Evolutionary conservation across 2,888 invertebrate genomes (phyloP), one percentile per base, ranked within the genome.

Genomic region (Helobdella robusta): DNA sequence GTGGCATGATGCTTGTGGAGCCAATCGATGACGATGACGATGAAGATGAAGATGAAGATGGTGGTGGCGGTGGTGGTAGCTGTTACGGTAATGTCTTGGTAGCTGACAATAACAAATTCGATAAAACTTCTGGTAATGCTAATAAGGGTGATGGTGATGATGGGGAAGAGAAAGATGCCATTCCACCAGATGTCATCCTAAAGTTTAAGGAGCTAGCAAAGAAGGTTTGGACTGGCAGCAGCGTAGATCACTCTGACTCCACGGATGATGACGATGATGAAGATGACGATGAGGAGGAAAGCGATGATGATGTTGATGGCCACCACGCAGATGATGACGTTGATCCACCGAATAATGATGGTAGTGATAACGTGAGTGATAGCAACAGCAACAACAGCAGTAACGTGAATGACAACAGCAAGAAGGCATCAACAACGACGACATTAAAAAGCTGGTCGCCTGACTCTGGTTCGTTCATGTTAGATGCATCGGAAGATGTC

Each of bases 1-100:
- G 86, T 75, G 20, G 54, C 56, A 32, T 28, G 3, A 56, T n/a
- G 25, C 20, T 28, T 11, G 56, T 56, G 25, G 56, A 56, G 28
- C 28, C 32, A 28, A 32, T 28, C 20, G 11, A 3, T 28, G 28
- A 28, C 32, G 28, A 28, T 52, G 52, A 52, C 28, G 52, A 52
- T 5, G 52, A 52, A 3, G 52, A 52, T n/a, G n/a, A n/a, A n/a
- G n/a, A n/a, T n/a, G n/a, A n/a, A n/a, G n/a, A n/a, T n/a, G n/a
- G n/a, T n/a, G n/a, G 11, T 40, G 44, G n/a, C 44, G 11, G 11
- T 40, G 44, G n/a, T 40, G 44, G 44, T 40, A 40, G 44, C 44
- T 40, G 11, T 40, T 40, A n/a, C 44, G 44, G n/a, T 11, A n/a
- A 40, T n/a, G 44, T n/a, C 44, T 40, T 11, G 11, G 44, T 15